These are phyloP conservation scores for Capromys pilorides DNA, from an alignment of 2,797 vertebrate genomes.

Conservation along the genomic window DNA sequence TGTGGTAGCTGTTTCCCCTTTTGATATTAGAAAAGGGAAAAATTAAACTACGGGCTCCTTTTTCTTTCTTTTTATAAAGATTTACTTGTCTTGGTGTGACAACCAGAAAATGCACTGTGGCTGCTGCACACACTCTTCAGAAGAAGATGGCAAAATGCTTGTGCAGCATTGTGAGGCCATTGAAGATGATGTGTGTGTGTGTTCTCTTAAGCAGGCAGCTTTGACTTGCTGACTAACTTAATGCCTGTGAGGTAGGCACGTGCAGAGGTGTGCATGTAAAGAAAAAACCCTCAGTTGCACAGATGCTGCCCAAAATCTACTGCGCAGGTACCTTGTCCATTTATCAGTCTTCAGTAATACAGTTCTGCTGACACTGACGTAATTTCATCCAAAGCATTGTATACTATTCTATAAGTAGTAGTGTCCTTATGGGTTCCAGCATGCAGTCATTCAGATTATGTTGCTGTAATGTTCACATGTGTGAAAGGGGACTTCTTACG, in stretches of 20 bases:
- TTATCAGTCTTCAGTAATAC: not conserved
- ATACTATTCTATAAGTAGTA: not conserved
- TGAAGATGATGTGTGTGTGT: too few relatives aligned
- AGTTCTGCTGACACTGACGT: not conserved
- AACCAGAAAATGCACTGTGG: not conserved
- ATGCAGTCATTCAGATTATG: not conserved
- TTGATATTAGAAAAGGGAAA: not conserved
- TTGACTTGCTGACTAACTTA: not conserved
- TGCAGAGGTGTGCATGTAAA: not conserved
- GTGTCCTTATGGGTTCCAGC: not conserved
- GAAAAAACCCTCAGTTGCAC: not conserved
- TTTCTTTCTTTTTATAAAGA: not conserved
- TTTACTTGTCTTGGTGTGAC: not conserved
- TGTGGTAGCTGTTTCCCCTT: not conserved
- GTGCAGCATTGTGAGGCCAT: not conserved
- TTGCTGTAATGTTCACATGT: not conserved
- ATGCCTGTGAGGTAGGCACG: rapidly evolving
- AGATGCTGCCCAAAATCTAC: not conserved
- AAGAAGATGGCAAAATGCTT: not conserved
- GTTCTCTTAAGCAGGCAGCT: not conserved
- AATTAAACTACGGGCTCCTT: not conserved
- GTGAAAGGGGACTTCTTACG: not conserved
- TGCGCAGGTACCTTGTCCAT: rapidly evolving
- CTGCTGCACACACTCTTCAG: not conserved
- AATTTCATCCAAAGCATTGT: not conserved